Evolutionary conservation across 2,797 vertebrate genomes (phyloP).

Genomic region (Pseudotriccus pelzelni): DNA sequence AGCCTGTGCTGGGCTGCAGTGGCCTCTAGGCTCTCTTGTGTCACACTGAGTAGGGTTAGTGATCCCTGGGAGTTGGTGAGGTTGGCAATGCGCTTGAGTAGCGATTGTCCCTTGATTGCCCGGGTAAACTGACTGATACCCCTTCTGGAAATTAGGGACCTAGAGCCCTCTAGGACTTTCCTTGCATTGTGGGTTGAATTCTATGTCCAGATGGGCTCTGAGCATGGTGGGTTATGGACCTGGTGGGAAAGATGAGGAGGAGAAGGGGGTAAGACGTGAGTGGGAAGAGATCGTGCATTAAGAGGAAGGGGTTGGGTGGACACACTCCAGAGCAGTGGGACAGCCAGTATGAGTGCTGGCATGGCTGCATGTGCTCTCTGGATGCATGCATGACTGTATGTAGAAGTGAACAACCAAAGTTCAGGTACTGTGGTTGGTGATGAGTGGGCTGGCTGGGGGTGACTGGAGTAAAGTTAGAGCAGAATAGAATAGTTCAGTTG

Average conservation of each 20-base stretch:
- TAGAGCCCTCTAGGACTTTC: background rate
- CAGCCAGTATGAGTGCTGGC: background rate
- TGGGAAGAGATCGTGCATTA: background rate
- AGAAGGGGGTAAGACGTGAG: accelerated
- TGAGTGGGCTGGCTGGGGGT: background rate
- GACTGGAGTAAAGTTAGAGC: background rate
- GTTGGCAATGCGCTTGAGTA: background rate
- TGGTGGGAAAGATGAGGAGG: background rate
- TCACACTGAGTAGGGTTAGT: accelerated
- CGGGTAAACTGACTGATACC: background rate
- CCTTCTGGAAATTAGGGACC: background rate
- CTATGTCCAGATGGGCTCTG: accelerated
- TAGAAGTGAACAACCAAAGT: background rate
- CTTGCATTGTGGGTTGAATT: background rate
- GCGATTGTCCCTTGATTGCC: background rate
- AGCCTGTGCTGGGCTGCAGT: background rate
- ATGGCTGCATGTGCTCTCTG: accelerated
- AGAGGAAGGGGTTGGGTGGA: background rate
- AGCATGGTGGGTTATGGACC: background rate
- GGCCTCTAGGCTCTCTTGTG: background rate
- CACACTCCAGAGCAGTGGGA: background rate
- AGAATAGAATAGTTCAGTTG: background rate
- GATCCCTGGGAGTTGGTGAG: background rate
- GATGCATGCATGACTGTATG: background rate
- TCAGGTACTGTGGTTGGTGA: background rate